Evolutionary conservation across 2,888 invertebrate genomes (phyloP).

Genomic region (Calephelis perditalis): DNA sequence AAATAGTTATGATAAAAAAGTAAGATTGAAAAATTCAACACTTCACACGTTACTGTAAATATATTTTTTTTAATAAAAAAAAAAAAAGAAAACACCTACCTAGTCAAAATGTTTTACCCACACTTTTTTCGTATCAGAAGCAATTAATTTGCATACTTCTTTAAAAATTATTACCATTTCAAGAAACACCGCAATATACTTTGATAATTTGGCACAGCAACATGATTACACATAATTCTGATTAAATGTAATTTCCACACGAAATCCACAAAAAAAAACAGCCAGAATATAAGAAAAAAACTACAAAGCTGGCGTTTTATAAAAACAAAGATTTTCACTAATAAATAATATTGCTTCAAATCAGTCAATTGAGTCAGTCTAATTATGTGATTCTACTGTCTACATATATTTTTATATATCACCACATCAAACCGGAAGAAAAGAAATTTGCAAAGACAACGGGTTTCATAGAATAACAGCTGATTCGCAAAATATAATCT

Average conservation of each 20-base stretch:
- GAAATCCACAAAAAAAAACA: constrained; percentile 8
- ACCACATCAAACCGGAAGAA: constrained; percentile 8
- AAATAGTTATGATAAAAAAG: too few species aligned
- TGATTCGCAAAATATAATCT: too few species aligned
- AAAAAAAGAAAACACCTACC: too few species aligned
- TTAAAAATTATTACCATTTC: background rate
- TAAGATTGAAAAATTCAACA: too few species aligned
- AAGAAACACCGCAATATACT: constrained; percentile 16
- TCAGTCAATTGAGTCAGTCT: constrained; percentile 73
- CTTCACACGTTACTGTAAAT: too few species aligned
- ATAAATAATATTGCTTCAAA: constrained; percentile 75
- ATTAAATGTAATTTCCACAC: constrained; percentile 11
- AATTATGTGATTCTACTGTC: constrained; percentile 35
- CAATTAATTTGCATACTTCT: background rate
- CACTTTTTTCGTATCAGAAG: too few species aligned
- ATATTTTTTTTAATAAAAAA: too few species aligned
- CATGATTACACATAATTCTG: constrained; percentile 25
- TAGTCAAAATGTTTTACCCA: background rate
- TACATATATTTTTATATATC: constrained; percentile 10
- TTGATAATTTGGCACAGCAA: constrained; percentile 63
- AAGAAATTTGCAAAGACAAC: background rate
- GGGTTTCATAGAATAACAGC: too few species aligned
- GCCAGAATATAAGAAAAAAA: constrained; percentile 20
- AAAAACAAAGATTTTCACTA: constrained; percentile 52
- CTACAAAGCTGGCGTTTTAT: constrained; percentile 28